Conservation (phyloP, 2,113 vertebrate genomes). For the Thinocorus orbignyianus region DNA sequence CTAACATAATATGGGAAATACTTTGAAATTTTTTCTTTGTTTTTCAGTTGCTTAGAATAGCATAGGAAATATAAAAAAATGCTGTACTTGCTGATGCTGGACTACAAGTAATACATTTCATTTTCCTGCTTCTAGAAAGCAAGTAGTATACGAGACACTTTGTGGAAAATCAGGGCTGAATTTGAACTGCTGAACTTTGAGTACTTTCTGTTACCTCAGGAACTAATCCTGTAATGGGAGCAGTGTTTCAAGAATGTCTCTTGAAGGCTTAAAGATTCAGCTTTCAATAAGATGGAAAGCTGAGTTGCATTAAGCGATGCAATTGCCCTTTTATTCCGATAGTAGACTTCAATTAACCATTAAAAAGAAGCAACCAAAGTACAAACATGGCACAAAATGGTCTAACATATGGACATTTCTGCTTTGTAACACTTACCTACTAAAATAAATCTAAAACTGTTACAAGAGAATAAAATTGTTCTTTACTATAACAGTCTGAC, state of each 20-base stretch:
- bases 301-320: background rate
- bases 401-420: background rate
- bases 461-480: background rate
- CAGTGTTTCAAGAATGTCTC: background rate
- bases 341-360: background rate
- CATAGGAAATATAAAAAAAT: background rate
- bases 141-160: background rate
- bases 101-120: background rate
- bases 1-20: conserved; percentile 40
- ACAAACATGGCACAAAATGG: background rate
- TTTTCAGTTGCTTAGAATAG: background rate
- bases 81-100: background rate
- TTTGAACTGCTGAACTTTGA: background rate
- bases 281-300: background rate
- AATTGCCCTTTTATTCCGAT: background rate
- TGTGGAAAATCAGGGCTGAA: background rate
- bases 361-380: background rate
- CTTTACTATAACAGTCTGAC: background rate
- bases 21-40: background rate
- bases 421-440: background rate
- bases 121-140: background rate
- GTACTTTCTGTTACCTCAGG: background rate
- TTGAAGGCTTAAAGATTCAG: background rate
- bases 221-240: background rate
- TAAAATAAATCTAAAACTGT: background rate